These are phyloP conservation scores for Patella pellucida DNA, from an alignment of 2,888 invertebrate genomes.

Conservation along the genomic window DNA sequence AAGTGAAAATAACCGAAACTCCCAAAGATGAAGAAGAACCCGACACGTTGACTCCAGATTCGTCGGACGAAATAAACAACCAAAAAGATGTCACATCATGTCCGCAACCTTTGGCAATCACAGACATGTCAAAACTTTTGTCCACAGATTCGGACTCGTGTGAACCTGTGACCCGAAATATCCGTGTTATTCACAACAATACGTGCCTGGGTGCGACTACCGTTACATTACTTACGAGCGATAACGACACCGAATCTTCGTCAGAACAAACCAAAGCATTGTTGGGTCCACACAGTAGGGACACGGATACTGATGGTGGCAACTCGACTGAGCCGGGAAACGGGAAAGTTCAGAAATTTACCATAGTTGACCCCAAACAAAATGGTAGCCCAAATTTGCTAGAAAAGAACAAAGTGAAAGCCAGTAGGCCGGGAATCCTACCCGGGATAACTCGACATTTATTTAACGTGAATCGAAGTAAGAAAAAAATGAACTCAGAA, in stretches of 20 bases:
- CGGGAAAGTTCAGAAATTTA: slow-evolving; percentile 35
- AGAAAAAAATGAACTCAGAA: slow-evolving; percentile 29
- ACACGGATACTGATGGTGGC: slow-evolving; percentile 17
- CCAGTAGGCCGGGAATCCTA: background rate
- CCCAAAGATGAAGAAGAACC: slow-evolving; percentile 42
- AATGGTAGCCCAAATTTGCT: slow-evolving; percentile 27
- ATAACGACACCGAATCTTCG: slow-evolving; percentile 41
- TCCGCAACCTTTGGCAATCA: slow-evolving; percentile 22
- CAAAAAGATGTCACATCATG: slow-evolving; percentile 11
- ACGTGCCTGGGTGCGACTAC: slow-evolving; percentile 18
- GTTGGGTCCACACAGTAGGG: slow-evolving; percentile 18
- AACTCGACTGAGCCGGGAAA: slow-evolving; percentile 27
- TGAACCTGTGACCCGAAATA: slow-evolving; percentile 11
- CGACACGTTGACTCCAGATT: slow-evolving; percentile 17
- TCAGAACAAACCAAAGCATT: slow-evolving; percentile 36
- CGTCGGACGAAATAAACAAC: slow-evolving; percentile 25
- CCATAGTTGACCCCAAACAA: slow-evolving; percentile 39
- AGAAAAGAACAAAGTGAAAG: slow-evolving; percentile 12
- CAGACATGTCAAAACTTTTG: slow-evolving; percentile 47
- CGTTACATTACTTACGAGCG: slow-evolving; percentile 28
- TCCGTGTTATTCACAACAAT: slow-evolving; percentile 22
- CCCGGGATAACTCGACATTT: slow-evolving; percentile 23
- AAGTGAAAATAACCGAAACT: slow-evolving; percentile 20
- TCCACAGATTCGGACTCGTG: slow-evolving; percentile 50
- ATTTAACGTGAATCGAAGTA: slow-evolving; percentile 29